Percentiles rank a stretch among this genome's conserved stretches.
Evolutionary conservation across 2,888 invertebrate genomes (phyloP).

Genomic region (Pediacus dermestoides): DNA sequence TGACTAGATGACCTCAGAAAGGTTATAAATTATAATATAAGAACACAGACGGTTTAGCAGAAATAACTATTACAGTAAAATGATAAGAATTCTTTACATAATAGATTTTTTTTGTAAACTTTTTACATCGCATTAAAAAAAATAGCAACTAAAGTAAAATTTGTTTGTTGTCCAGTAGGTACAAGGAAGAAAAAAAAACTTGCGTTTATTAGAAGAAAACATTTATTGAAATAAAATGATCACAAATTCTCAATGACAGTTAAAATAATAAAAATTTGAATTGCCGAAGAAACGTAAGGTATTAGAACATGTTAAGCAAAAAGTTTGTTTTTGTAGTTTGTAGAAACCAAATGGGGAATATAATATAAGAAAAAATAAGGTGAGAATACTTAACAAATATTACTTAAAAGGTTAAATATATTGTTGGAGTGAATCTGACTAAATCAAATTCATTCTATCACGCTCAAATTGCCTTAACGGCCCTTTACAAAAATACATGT

Average conservation of each 20-base stretch:
- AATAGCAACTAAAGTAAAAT: constrained; percentile 3
- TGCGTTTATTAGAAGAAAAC: constrained; percentile 12
- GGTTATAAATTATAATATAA: no score
- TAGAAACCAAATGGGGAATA: no score
- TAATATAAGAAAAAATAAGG: no score
- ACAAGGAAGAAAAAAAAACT: background rate
- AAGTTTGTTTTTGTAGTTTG: no score
- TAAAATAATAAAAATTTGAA: constrained; percentile 20
- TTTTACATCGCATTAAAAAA: background rate
- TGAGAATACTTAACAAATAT: constrained; percentile 7
- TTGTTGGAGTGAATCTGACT: constrained; percentile 38
- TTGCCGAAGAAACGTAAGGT: no score
- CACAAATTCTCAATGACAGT: constrained; percentile 24
- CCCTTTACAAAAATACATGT: constrained; percentile 51
- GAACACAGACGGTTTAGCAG: no score
- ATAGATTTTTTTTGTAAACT: no score
- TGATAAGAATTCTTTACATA: no score
- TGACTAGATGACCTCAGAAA: no score
- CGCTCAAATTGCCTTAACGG: constrained; percentile 45
- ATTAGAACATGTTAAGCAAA: no score
- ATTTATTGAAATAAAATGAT: constrained; percentile 20
- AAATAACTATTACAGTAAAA: no score
- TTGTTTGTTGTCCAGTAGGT: background rate
- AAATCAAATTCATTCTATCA: constrained; percentile 49
- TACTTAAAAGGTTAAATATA: constrained; percentile 8